These are phyloP conservation scores for Meghimatium bilineatum DNA, from an alignment of 2,888 invertebrate genomes.

Conservation along the genomic window DNA sequence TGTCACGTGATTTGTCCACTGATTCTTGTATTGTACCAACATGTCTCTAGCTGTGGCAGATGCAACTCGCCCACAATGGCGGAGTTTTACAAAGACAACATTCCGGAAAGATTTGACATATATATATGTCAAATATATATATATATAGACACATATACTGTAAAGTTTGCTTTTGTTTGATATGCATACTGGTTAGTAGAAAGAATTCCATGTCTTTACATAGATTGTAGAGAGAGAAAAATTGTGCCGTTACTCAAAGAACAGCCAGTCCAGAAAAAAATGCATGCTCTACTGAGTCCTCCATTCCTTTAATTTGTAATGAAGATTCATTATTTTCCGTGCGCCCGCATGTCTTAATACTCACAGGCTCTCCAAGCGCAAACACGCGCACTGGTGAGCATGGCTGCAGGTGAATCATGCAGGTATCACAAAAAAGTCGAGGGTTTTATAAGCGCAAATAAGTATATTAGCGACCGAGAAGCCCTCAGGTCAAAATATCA, in stretches of 20 bases:
- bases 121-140: no score
- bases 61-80: no score
- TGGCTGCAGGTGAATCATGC: slow-evolving; percentile 31
- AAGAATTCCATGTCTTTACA: no score
- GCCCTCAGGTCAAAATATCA: slow-evolving; percentile 33
- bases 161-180: no score
- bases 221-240: neutral
- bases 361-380: neutral
- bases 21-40: no score
- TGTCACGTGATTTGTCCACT: no score
- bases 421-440: slow-evolving; percentile 3
- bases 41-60: no score
- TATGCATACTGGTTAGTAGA: no score
- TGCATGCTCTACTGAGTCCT: neutral
- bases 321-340: slow-evolving; percentile 9
- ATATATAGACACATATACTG: no score
- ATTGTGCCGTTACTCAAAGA: neutral
- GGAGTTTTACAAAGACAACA: no score
- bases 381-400: slow-evolving; percentile 18
- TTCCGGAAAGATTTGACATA: no score
- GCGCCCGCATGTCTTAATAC: slow-evolving; percentile 26
- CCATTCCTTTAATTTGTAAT: slow-evolving; percentile 17
- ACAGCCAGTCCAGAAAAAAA: neutral
- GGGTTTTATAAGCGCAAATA: slow-evolving; percentile 32
- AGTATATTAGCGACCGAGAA: slow-evolving; percentile 38